Base-by-base conservation (phyloP, 2,888 invertebrate species). In the Hypomecis atomaria region DNA sequence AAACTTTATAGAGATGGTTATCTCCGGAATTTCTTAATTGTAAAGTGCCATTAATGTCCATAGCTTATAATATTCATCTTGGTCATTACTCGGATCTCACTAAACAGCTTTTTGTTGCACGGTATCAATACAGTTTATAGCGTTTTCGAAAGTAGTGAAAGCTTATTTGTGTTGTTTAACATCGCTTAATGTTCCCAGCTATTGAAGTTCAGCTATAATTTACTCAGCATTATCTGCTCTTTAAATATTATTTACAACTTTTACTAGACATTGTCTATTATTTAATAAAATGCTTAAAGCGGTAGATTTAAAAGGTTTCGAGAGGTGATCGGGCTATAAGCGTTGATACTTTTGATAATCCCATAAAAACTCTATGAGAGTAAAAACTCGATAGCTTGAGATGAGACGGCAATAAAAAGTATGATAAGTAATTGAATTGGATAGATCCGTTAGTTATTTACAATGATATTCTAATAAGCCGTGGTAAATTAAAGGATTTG, bases 121-220 rank as follows among this genome's bases (percentile, higher is more conserved):
- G 65, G 74, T 78, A 79, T 79, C 74, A 77, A 78, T 78, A 71
- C 74, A 66, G 76, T 64, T 64, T 64, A 60, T 44, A 72, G 70
- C 70, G 67, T 72, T 73, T 82, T 83, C 71, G 78, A 78, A 80
- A 78, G 74, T 69, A 79, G 85, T 77, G 83, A 88, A 88, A 87
- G 84, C 81, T 78, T 74, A 82, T 64, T 65, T 49, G 52, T 49
- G 75, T 71, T 78, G 70, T 77, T 81, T 77, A 75, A 76, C 76
- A 70, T 69, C 64, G 68, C 71, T 75, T 82, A 77, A 65, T 54
- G 69, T 48, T 64, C 49, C 47, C 36, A 54, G 43, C 56, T 45
- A 67, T 69, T 64, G 76, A 76, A 78, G 80, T 83, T 83, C 79
- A 78, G 74, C 74, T 74, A 75, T 77, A 83, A 79, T 82, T 83